Evolutionary conservation across 2,113 vertebrate genomes (phyloP).

Genomic region (Pampusana beccarii): DNA sequence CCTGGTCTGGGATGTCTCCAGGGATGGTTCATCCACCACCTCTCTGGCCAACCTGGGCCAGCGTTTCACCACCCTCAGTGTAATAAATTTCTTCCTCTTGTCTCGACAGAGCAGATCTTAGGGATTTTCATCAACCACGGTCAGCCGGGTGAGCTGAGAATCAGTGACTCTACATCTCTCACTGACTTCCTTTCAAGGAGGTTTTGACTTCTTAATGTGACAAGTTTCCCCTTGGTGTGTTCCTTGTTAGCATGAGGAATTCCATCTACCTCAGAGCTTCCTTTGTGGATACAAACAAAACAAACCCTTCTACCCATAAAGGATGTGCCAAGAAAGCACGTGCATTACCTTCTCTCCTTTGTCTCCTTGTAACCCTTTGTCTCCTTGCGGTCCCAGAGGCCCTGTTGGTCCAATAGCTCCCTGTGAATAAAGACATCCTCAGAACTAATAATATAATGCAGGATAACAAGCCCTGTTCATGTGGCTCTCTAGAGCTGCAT

Average conservation of each 20-base stretch:
- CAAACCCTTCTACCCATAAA: neutral
- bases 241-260: neutral
- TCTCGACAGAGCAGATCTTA: neutral
- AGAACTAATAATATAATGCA: neutral
- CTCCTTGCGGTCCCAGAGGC: slow-evolving; percentile 76
- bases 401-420: slow-evolving; percentile 83
- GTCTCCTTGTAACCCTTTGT: slow-evolving; percentile 81
- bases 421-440: slow-evolving; percentile 55
- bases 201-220: neutral
- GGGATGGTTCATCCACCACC: no score
- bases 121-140: neutral
- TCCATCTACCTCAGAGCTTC: neutral
- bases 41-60: no score
- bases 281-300: neutral
- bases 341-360: slow-evolving; percentile 86
- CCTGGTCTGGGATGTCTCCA: no score
- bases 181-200: neutral
- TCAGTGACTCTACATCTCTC: fast-evolving
- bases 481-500: neutral
- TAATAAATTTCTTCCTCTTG: no score
- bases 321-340: neutral
- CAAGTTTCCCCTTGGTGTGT: neutral
- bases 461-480: neutral
- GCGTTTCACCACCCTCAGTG: no score
- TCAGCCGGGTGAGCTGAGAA: neutral